A percentile compares a stretch with the other conserved stretches of the same genome.
Evolutionary conservation across 37 sponge, comb jelly and placozoan genomes (phyloP).

Genomic region (Chondrilla cf. caribensis): DNA sequence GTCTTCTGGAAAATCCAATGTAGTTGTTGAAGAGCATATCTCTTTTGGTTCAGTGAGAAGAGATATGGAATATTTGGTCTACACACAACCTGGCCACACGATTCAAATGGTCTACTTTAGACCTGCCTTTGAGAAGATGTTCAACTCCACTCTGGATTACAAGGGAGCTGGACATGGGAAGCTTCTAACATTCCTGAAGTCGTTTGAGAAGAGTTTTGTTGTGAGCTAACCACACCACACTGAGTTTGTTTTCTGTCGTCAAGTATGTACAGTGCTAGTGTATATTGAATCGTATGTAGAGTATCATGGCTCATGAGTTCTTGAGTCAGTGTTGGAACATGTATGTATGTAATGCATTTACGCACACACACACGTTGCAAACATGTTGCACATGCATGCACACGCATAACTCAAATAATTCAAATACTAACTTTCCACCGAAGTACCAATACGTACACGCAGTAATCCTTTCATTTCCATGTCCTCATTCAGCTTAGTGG

Average conservation of each 20-base stretch:
- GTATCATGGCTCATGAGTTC: neutral
- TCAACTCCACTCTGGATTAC: conserved; percentile 17
- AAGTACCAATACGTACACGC: too few species aligned
- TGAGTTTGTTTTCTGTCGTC: too few species aligned
- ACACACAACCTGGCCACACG: neutral
- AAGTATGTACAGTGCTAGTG: too few species aligned
- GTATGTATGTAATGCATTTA: too few species aligned
- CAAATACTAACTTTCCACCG: too few species aligned
- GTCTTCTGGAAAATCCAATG: too few species aligned
- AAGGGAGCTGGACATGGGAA: conserved; percentile 48
- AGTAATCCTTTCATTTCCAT: too few species aligned
- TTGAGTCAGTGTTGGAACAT: too few species aligned
- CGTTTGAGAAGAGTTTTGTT: neutral
- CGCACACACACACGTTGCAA: too few species aligned
- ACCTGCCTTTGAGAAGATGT: conserved; percentile 36
- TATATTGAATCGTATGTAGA: neutral
- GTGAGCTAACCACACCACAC: conserved; percentile 21
- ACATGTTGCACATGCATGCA: too few species aligned
- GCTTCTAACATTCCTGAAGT: conserved; percentile 43
- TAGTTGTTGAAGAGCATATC: neutral
- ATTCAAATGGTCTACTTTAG: conserved; percentile 37
- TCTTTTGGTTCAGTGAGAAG: neutral
- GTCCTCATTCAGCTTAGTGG: conserved; percentile 43
- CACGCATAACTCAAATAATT: too few species aligned
- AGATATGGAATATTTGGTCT: conserved; percentile 37